A percentile compares a stretch with the other conserved stretches of the same genome.
Evolutionary conservation across 2,113 vertebrate genomes (phyloP).

Genomic region (Xenopus borealis): DNA sequence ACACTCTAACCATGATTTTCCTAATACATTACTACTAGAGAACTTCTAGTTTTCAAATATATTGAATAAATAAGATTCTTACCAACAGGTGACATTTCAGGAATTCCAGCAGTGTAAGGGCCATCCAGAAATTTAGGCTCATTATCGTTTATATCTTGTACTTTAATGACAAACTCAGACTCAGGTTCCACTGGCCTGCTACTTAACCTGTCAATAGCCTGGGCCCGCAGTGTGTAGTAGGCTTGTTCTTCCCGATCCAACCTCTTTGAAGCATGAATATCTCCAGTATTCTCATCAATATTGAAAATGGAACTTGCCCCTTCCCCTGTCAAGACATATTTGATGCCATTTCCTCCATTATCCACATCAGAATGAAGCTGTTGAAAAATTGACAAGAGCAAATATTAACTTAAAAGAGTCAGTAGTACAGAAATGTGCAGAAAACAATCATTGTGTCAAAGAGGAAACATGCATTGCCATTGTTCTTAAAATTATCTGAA

Average conservation of each 20-base stretch:
- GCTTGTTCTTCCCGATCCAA: conserved; percentile 92
- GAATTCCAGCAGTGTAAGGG: conserved; percentile 85
- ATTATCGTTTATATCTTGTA: conserved; percentile 97
- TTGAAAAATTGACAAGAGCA: conserved; percentile 67
- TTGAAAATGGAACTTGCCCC: conserved; percentile 95
- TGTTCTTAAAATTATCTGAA: conserved; percentile 56
- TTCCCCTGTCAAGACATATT: conserved; percentile 92
- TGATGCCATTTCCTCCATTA: conserved; percentile 91
- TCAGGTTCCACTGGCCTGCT: conserved; percentile 85
- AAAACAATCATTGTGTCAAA: conserved; percentile 54
- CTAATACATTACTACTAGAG: too few species aligned
- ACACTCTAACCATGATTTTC: too few species aligned
- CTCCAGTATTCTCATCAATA: conserved; percentile 95
- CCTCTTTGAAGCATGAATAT: conserved; percentile 94
- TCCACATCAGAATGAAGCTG: conserved; percentile 98
- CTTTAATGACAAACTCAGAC: conserved; percentile 94
- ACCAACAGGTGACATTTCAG: conserved; percentile 96
- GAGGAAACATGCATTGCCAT: conserved; percentile 49
- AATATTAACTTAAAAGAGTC: conserved; percentile 67
- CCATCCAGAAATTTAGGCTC: conserved; percentile 94
- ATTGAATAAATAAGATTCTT: conserved; percentile 53
- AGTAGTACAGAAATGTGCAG: conserved; percentile 56
- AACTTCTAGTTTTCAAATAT: too few species aligned
- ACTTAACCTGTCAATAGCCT: conserved; percentile 85
- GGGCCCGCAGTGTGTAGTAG: conserved; percentile 89